Conservation (phyloP, 2,888 invertebrate genomes). For the Biston stratarius region DNA sequence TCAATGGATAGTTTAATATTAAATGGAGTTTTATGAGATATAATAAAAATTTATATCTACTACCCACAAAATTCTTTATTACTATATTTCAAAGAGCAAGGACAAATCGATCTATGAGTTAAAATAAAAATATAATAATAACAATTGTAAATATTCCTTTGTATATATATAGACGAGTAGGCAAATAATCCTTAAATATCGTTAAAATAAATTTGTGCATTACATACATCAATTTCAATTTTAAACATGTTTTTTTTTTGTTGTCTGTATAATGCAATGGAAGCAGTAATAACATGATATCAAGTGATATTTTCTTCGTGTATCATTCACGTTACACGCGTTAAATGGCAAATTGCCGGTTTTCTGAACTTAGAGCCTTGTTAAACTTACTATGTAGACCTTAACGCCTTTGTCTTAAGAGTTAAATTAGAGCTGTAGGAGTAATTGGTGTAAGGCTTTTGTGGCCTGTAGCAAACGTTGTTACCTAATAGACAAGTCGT, state of each 20-base stretch:
- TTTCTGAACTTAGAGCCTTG: conserved; percentile 68
- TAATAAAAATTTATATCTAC: conserved; percentile 3
- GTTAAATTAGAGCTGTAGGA: conserved; percentile 26
- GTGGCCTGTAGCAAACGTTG: conserved; percentile 52
- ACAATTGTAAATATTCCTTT: not conserved
- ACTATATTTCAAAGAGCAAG: not conserved
- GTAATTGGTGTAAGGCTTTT: conserved; percentile 42
- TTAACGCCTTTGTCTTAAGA: conserved; percentile 51
- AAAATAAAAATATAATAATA: not conserved
- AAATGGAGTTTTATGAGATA: not conserved
- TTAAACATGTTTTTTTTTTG: conserved; percentile 46
- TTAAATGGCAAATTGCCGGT: conserved; percentile 82
- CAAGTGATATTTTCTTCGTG: conserved; percentile 71
- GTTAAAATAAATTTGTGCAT: not conserved
- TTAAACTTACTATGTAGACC: conserved; percentile 46
- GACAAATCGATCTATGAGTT: not conserved
- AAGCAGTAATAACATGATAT: conserved; percentile 75
- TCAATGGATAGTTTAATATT: conserved; percentile 14
- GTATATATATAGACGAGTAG: not conserved
- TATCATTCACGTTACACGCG: conserved; percentile 75
- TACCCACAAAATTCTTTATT: no score
- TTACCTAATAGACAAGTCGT: no score
- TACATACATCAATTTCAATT: not conserved
- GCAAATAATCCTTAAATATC: not conserved
- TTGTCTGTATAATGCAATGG: conserved; percentile 61